phyloP scores from a whole-genome alignment of 1,140 invertebrate species.

The Trichonephila inaurata region DNA sequence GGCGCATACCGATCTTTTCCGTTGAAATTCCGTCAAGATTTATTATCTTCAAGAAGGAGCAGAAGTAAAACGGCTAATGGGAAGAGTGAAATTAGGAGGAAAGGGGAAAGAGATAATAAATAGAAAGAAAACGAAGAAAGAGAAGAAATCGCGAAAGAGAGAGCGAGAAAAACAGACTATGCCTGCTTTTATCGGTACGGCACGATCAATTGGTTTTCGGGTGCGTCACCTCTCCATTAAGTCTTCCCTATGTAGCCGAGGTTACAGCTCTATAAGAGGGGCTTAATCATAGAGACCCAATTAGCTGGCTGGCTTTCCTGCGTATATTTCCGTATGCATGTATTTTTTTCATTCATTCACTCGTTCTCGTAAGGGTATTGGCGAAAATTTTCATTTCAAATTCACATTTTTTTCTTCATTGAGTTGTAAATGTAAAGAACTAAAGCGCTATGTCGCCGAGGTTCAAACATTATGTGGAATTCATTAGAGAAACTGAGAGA shows the following conservation, averaged over 20 bases:
- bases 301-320: neutral
- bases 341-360: neutral
- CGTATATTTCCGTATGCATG: neutral
- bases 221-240: constrained; percentile 15
- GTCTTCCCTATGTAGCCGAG: neutral
- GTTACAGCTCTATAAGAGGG: neutral
- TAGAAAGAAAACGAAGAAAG: neutral
- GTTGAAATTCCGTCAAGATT: constrained; percentile 57
- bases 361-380: neutral
- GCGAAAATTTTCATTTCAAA: constrained; percentile 28
- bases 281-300: constrained; percentile 25
- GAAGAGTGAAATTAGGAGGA: constrained; percentile 40
- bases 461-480: neutral
- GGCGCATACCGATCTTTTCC: constrained; percentile 16
- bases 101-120: constrained; percentile 7
- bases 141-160: neutral
- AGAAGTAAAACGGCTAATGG: constrained; percentile 19
- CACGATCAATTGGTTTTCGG: constrained; percentile 10
- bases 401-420: neutral
- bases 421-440: neutral
- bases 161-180: neutral
- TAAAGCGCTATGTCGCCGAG: neutral
- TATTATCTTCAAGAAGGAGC: constrained; percentile 55
- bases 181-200: constrained; percentile 7
- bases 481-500: neutral